phyloP scores from a whole-genome alignment of 2,113 vertebrate genomes.

The Pimephales promelas region DNA sequence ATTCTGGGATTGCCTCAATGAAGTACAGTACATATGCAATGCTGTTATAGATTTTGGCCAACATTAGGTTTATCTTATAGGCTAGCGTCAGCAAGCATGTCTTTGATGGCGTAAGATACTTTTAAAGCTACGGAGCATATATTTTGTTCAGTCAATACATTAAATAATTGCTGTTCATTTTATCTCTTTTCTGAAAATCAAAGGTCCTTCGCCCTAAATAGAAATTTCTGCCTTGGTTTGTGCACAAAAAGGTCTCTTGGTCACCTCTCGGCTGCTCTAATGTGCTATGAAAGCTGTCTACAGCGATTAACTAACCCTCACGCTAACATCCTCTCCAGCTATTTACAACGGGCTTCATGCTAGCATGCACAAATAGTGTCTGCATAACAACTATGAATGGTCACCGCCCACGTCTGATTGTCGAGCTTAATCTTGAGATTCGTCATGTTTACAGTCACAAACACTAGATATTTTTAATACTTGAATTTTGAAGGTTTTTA shows the following conservation, averaged over 20 bases:
- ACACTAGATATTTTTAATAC: not conserved
- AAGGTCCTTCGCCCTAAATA: conserved; percentile 8
- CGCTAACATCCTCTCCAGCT: conserved; percentile 48
- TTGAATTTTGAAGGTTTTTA: conserved; percentile 31
- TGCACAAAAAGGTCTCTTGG: not conserved
- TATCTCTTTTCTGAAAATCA: not conserved
- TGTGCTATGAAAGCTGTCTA: conserved; percentile 50
- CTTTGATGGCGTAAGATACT: not conserved
- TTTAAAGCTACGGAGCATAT: not conserved
- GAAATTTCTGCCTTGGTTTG: not conserved
- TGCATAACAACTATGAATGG: conserved; percentile 46
- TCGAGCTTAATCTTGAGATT: not conserved
- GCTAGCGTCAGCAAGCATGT: not conserved
- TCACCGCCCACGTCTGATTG: not conserved
- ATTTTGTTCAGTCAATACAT: not conserved
- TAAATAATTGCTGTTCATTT: not conserved
- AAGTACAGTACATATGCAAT: not conserved
- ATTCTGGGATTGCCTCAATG: not conserved
- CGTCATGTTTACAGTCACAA: not conserved
- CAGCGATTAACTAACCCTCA: conserved; percentile 42
- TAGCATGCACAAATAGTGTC: conserved; percentile 41
- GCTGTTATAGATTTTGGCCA: not conserved
- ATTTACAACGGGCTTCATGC: conserved; percentile 47
- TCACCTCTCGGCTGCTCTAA: conserved; percentile 36
- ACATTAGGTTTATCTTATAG: not conserved